Evolutionary conservation across 2,113 vertebrate genomes (phyloP).

Genomic region (Forbesichthys agassizii): DNA sequence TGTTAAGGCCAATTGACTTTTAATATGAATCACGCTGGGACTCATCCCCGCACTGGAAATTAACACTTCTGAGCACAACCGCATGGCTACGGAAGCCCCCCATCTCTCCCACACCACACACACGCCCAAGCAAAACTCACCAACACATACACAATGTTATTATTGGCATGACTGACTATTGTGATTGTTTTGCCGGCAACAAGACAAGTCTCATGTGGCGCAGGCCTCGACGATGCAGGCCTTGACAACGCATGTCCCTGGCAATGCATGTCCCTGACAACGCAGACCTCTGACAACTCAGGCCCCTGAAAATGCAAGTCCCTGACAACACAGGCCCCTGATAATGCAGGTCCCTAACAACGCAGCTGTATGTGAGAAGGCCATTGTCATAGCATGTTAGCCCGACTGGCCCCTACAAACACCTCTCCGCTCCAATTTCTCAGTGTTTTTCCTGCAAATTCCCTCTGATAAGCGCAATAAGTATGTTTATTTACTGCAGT

Average conservation of each 20-base stretch:
- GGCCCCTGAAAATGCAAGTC: too few relatives aligned
- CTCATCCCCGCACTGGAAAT: conserved; percentile 72
- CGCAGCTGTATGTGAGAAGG: conserved; percentile 15
- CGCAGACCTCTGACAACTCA: too few relatives aligned
- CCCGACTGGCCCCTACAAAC: conserved; percentile 16
- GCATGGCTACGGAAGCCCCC: background rate
- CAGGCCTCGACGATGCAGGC: conserved; percentile 30
- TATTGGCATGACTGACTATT: conserved; percentile 62
- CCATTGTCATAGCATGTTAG: conserved; percentile 36
- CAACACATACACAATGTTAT: conserved; percentile 37
- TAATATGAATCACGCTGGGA: conserved; percentile 79
- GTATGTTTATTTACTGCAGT: conserved; percentile 20
- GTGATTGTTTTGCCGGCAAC: conserved; percentile 64
- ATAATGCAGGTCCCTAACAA: too few relatives aligned
- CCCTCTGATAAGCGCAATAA: conserved; percentile 16
- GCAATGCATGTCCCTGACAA: too few relatives aligned
- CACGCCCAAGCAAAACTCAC: background rate
- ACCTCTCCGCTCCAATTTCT: conserved; percentile 23
- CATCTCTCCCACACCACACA: conserved; percentile 13
- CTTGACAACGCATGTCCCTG: too few relatives aligned
- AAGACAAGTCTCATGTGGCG: conserved; percentile 52
- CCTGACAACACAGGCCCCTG: too few relatives aligned
- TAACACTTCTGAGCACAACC: conserved; percentile 64
- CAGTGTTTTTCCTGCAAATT: conserved; percentile 22
- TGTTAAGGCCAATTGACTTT: conserved; percentile 82